Base-by-base conservation (phyloP, 2,888 invertebrate species). In the Archips xylosteana region DNA sequence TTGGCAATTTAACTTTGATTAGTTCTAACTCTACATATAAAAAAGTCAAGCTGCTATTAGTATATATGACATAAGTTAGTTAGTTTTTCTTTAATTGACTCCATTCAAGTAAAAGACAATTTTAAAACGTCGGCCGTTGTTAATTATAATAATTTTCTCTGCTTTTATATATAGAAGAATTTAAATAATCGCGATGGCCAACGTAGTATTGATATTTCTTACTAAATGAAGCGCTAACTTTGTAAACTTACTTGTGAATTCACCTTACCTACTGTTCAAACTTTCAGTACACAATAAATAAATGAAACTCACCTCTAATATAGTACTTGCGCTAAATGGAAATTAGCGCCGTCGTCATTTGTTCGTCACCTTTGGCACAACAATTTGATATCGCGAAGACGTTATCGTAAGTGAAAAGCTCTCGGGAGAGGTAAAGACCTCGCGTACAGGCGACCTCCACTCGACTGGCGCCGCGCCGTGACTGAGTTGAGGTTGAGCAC, bases 361-460 rank as follows among this genome's bases (percentile, higher is more conserved):
- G 34, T 76, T 61, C 60, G 65, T 77, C 74, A 77, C 76, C 71
- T 70, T 75, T 75, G 74, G 68, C 78, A 81, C 81, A 83, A 84
- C 82, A 85, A 84, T 82, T 78, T 79, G 81, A 81, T 80, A 82
- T 81, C 81, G 81, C 76, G 75, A 77, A 76, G 78, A 76, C 63
- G 63, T 75, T 71, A 76, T 77, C 74, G 75, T 54, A 69, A 76
- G 63, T 59, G 71, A 72, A 72, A 66, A 62, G 42, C 74, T 76
- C 76, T 76, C 78, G 77, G 76, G 80, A 76, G 78, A 76, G 78
- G 76, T 74, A 69, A 77, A 82, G 88, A 88, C 85, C 85, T 89
- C 78, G 85, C 87, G 78, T 80, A 79, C 83, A 83, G 80, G 82
- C 90, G 90, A 83, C 78, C 89, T 82, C 83, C 85, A 85, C 85